Percentiles rank a stretch among this genome's conserved stretches.
phyloP scores from a whole-genome alignment of 1,140 invertebrate species.

The Ganaspis sp. region DNA sequence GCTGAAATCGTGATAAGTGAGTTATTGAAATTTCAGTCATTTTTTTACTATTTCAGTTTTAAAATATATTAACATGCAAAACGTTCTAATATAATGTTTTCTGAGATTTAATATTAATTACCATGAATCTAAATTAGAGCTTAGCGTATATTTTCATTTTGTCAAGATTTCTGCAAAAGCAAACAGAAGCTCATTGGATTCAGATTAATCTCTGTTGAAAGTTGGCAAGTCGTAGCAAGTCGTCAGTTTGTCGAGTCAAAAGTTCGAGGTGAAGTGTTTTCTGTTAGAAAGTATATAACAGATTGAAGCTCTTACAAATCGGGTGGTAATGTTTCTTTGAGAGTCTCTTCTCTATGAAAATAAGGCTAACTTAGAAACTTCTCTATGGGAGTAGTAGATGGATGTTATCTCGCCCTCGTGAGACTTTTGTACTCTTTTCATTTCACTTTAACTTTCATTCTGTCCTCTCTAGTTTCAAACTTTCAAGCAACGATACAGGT shows the following conservation, averaged over 20 bases:
- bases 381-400: not conserved
- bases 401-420: not conserved
- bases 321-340: slow-evolving; percentile 4
- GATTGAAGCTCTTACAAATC: slow-evolving; percentile 21
- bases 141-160: not conserved
- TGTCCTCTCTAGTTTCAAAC: not conserved
- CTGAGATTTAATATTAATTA: too few species aligned
- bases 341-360: slow-evolving; percentile 20
- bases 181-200: slow-evolving; percentile 11
- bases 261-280: slow-evolving; percentile 24
- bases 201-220: slow-evolving; percentile 27
- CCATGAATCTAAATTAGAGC: not conserved
- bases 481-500: not conserved
- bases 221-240: slow-evolving; percentile 5
- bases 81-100: too few species aligned
- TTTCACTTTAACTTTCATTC: not conserved
- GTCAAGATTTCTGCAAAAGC: not conserved
- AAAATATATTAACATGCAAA: too few species aligned
- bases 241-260: slow-evolving; percentile 22
- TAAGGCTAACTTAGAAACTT: slow-evolving; percentile 11
- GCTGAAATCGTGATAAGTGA: too few species aligned
- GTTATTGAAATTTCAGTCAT: too few species aligned
- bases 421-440: slow-evolving; percentile 5
- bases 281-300: slow-evolving; percentile 13
- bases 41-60: too few species aligned